Conservation (phyloP, 2,113 vertebrate genomes). For the Argyrosomus japonicus region DNA sequence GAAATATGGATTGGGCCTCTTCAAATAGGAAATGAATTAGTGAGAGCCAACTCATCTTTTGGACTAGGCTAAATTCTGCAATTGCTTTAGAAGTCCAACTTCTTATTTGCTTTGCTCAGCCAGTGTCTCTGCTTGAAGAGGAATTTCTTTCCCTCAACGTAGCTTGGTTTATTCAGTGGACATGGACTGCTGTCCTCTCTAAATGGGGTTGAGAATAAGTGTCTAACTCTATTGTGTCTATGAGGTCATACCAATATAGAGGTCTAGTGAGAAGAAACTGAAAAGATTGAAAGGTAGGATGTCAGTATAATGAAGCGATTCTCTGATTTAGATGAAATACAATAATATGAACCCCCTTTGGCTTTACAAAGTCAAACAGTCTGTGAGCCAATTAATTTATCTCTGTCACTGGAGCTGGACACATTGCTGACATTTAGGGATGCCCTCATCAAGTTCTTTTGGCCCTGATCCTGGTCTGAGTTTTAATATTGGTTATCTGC, state of each 20-base stretch:
- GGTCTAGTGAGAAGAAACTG: background rate
- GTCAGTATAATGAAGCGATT: background rate
- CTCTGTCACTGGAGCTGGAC: slow-evolving; percentile 11
- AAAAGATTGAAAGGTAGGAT: slow-evolving; percentile 4
- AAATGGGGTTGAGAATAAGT: background rate
- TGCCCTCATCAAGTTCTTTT: background rate
- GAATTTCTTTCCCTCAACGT: background rate
- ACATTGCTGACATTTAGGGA: background rate
- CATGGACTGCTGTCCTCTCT: background rate
- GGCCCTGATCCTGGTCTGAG: too few relatives aligned
- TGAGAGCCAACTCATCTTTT: slow-evolving; percentile 25
- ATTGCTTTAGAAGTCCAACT: background rate
- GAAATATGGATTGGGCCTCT: slow-evolving; percentile 24
- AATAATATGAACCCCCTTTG: background rate
- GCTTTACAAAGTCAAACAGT: background rate
- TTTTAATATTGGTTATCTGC: background rate
- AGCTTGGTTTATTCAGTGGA: background rate
- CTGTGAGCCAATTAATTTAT: slow-evolving; percentile 12
- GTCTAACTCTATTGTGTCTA: background rate
- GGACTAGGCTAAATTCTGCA: slow-evolving; percentile 7
- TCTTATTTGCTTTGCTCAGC: slow-evolving; percentile 14
- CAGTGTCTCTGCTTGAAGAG: background rate
- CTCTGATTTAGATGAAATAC: slow-evolving; percentile 31
- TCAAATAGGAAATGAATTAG: slow-evolving; percentile 30
- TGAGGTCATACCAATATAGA: background rate